Conservation (phyloP, 2,797 vertebrate genomes). For the Sebastes matsubarae region DNA sequence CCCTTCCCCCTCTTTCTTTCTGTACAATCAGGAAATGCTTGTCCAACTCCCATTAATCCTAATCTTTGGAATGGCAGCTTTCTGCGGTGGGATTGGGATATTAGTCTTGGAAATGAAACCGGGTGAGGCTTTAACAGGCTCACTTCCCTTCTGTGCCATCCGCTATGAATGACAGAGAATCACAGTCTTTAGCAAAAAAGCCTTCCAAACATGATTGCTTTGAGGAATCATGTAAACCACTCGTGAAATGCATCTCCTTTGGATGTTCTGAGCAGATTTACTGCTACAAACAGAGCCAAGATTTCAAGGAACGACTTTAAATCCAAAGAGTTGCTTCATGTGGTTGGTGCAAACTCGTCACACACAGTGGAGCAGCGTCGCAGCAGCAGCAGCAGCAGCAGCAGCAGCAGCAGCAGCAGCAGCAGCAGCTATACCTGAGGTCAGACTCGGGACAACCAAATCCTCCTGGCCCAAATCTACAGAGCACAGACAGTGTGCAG, state of each 20-base stretch:
- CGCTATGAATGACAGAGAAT: slow-evolving; percentile 2
- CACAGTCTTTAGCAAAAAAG: slow-evolving; percentile 8
- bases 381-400: background rate
- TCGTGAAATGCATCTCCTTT: background rate
- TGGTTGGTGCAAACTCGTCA: background rate
- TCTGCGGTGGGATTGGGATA: slow-evolving; percentile 64
- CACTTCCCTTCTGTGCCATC: slow-evolving; percentile 36
- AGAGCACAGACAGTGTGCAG: slow-evolving; percentile 41
- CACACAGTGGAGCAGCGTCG: background rate
- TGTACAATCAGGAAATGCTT: slow-evolving; percentile 64
- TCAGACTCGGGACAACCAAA: slow-evolving; percentile 66
- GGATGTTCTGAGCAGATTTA: slow-evolving; percentile 18
- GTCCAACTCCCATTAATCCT: slow-evolving; percentile 70
- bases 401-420: background rate
- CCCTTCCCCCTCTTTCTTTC: slow-evolving; percentile 47
- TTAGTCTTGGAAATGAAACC: slow-evolving; percentile 68
- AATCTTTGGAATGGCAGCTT: slow-evolving; percentile 71
- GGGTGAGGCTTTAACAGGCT: slow-evolving; percentile 50
- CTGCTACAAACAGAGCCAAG: background rate
- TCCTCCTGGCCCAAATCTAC: slow-evolving; percentile 71
- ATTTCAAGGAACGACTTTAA: slow-evolving; percentile 31
- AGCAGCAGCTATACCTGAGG: slow-evolving; percentile 30
- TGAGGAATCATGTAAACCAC: slow-evolving; percentile 20
- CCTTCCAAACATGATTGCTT: slow-evolving; percentile 37
- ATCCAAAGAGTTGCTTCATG: background rate